Percentiles rank a stretch among this genome's conserved stretches.
Conservation (phyloP, 53 echinoderm and acorn worm species). For the Mesocentrotus franciscanus region DNA sequence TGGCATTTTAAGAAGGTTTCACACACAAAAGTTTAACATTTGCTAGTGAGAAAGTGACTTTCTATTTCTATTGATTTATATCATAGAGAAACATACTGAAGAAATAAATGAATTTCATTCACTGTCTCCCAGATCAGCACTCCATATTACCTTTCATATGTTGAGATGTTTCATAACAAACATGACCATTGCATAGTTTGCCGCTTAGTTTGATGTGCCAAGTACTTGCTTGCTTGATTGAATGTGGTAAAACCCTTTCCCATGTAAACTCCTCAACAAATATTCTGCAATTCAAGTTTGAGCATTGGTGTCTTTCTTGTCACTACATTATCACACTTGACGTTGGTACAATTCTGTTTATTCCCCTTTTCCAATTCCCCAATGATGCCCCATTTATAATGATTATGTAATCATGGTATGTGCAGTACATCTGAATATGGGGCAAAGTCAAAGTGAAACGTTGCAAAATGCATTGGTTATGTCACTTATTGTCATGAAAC, state of each 20-base stretch:
- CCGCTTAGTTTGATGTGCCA: constrained; percentile 20
- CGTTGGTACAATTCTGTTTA: too few species aligned
- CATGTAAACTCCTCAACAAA: background rate
- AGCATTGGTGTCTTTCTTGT: too few species aligned
- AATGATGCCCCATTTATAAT: too few species aligned
- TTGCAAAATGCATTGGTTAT: too few species aligned
- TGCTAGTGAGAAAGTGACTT: background rate
- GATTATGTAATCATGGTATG: too few species aligned
- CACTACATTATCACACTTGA: too few species aligned
- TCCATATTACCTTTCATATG: background rate
- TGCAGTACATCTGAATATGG: too few species aligned
- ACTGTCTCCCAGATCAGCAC: background rate
- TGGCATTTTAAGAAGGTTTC: background rate
- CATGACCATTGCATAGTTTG: background rate
- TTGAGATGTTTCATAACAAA: background rate
- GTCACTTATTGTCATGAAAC: too few species aligned
- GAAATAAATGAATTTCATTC: background rate
- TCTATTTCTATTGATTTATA: background rate
- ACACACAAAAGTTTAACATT: background rate
- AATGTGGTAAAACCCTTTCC: background rate
- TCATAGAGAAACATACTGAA: background rate
- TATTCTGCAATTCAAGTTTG: too few species aligned
- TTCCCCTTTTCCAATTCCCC: too few species aligned
- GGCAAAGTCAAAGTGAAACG: too few species aligned
- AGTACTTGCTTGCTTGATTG: constrained; percentile 12